These are phyloP conservation scores for Spodoptera litura DNA, from an alignment of 1,140 invertebrate species.

Conservation along the genomic window DNA sequence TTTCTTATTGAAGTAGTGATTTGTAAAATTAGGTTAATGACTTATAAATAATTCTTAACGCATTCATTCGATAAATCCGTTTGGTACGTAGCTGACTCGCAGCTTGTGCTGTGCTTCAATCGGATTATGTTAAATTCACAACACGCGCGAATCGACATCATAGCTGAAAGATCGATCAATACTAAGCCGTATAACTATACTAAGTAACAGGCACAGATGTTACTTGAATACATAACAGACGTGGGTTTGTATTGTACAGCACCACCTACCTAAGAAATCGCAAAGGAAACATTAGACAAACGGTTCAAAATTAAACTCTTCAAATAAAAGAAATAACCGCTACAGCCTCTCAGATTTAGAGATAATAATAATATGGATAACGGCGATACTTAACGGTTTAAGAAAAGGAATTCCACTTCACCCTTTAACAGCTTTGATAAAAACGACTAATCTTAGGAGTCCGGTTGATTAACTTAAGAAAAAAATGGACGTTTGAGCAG, in stretches of 20 bases:
- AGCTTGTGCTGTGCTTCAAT: slow-evolving; percentile 51
- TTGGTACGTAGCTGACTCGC: slow-evolving; percentile 1
- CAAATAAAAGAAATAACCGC: slow-evolving; percentile 3
- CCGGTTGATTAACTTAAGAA: slow-evolving; percentile 74
- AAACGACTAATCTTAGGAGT: slow-evolving; percentile 63
- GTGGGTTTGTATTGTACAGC: too few relatives aligned
- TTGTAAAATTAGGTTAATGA: slow-evolving; percentile 21
- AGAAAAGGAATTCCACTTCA: slow-evolving; percentile 38
- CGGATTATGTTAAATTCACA: slow-evolving; percentile 56
- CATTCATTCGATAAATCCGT: slow-evolving; percentile 19
- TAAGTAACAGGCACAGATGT: not conserved
- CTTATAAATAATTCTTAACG: slow-evolving; percentile 20
- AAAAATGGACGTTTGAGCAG: slow-evolving; percentile 76
- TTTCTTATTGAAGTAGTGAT: not conserved
- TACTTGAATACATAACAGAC: not conserved
- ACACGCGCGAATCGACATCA: slow-evolving; percentile 45
- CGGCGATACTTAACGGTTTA: slow-evolving; percentile 34
- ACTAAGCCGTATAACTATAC: slow-evolving; percentile 32
- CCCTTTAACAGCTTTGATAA: slow-evolving; percentile 43
- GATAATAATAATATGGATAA: slow-evolving; percentile 43
- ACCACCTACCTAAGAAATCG: not conserved
- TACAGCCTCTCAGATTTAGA: not conserved
- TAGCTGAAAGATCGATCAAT: slow-evolving; percentile 48
- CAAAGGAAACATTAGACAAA: not conserved
- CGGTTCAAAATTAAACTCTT: not conserved